Conservation (phyloP, 2,888 invertebrate genomes). For the Gonocerus acuteangulatus region DNA sequence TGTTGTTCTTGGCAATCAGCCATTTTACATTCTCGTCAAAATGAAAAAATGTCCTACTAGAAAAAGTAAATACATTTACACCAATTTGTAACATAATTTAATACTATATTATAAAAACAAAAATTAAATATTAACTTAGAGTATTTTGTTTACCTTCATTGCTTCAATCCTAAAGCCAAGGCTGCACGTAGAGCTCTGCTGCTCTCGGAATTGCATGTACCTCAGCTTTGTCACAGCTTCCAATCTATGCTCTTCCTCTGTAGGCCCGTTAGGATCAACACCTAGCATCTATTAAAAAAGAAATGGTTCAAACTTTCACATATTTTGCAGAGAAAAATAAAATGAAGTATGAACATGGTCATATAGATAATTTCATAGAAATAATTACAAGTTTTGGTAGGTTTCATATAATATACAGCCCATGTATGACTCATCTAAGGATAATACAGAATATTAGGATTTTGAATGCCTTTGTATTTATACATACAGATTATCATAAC, state of each 20-base stretch:
- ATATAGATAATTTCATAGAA: too few relatives aligned
- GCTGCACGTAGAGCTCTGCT: conserved; percentile 83
- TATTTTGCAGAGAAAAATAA: too few relatives aligned
- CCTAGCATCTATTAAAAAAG: conserved; percentile 62
- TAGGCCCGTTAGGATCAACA: conserved; percentile 80
- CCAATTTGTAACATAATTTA: background rate
- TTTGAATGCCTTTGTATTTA: too few relatives aligned
- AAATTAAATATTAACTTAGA: background rate
- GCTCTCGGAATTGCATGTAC: conserved; percentile 93
- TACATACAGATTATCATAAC: too few relatives aligned
- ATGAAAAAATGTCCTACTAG: background rate
- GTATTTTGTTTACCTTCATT: conserved; percentile 55
- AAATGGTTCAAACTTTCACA: background rate
- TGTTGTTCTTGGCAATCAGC: too few relatives aligned
- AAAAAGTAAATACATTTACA: background rate
- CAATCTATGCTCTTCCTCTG: conserved; percentile 67
- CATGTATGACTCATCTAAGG: too few relatives aligned
- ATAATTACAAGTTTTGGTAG: too few relatives aligned
- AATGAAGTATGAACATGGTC: too few relatives aligned
- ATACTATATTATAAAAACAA: background rate
- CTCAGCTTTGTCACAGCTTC: conserved; percentile 89
- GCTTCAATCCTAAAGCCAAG: conserved; percentile 96
- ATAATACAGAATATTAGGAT: too few relatives aligned
- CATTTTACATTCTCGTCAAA: too few relatives aligned
- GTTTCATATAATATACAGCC: too few relatives aligned